Evolutionary conservation across 2,888 invertebrate genomes (phyloP), one percentile per base, ranked within the genome.

Genomic region (Pyrocoelia pectoralis): DNA sequence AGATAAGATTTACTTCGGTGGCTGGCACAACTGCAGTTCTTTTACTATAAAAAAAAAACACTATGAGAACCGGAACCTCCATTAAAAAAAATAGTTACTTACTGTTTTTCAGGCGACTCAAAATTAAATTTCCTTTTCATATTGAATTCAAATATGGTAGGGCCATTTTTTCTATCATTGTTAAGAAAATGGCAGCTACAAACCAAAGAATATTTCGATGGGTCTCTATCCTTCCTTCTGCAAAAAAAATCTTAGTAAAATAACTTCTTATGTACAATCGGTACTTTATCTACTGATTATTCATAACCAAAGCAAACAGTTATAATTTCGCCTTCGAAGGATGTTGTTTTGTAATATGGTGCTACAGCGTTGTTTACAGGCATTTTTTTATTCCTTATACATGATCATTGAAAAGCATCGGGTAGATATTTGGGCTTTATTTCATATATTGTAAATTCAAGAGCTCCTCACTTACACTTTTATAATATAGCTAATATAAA

Each of bases 181-280:
- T 41, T 8, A 13, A 13, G 5, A 14, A 41, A 41, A 41, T 41
- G 41, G 41, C 14, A 41, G 13, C 41, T 41, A 41, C 41, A 41
- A 8, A 41, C 41, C 14, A 41, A 41, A 5, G 41, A 41, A 14
- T 41, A 41, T 13, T 41, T 41, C 2, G 41, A 13, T 8, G 41
- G 41, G 6, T 41, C 41, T 41, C 41, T 41, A 41, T 41, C 41
- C 14, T 41, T 41, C 14, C 13, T 41, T 13, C 41, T 41, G 41
- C 14, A 41, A 41, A 14, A 13, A 8, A 13, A 14, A 38, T 38
- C 38, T 38, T 38, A 38, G 38, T 38, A 38, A 38, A 38, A n/a
- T 38, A 38, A 38, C 12, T 38, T 38, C 38, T 38, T 38, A 38
- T 38, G 38, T 38, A 12, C 38, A 38, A 38, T n/a, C 10, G 12